Conservation (phyloP, 35 echinoderm and acorn worm genomes). For the Diadema setosum region DNA sequence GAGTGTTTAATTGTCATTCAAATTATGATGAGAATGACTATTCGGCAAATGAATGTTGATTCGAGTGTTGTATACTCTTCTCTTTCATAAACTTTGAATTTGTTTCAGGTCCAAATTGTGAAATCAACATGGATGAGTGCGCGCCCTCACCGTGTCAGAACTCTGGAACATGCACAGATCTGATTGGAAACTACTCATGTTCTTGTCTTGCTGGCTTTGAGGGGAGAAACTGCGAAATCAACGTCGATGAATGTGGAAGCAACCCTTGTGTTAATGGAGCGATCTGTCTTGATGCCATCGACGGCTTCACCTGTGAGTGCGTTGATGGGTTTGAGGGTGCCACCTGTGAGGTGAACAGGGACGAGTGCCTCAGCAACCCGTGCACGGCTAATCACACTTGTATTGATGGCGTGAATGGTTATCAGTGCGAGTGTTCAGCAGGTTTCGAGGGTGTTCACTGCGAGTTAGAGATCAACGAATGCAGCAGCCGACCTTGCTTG, state of each 20-base stretch:
- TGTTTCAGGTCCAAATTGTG: constrained; percentile 56
- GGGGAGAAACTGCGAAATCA: constrained; percentile 29
- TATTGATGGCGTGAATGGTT: constrained; percentile 27
- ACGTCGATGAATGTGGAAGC: constrained; percentile 50
- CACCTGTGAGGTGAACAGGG: constrained; percentile 29
- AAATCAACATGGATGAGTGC: constrained; percentile 54
- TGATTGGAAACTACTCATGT: constrained; percentile 32
- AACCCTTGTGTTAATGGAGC: constrained; percentile 48
- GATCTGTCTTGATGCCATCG: constrained; percentile 21
- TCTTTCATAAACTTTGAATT: neutral
- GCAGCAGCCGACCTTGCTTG: constrained; percentile 9
- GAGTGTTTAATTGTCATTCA: neutral
- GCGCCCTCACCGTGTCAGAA: constrained; percentile 43
- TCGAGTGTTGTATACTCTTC: neutral
- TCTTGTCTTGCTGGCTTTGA: constrained; percentile 37
- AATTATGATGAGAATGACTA: neutral
- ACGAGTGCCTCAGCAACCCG: constrained; percentile 42
- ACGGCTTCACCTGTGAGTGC: constrained; percentile 33
- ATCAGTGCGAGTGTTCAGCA: constrained; percentile 22
- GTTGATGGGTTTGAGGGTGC: constrained; percentile 31
- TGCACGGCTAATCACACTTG: constrained; percentile 33
- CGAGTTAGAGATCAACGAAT: constrained; percentile 31
- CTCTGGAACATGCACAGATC: constrained; percentile 30
- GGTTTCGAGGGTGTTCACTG: constrained; percentile 45
- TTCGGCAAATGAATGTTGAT: neutral